Evolutionary conservation across 2,797 vertebrate genomes (phyloP).

Genomic region (Crenichthys baileyi): DNA sequence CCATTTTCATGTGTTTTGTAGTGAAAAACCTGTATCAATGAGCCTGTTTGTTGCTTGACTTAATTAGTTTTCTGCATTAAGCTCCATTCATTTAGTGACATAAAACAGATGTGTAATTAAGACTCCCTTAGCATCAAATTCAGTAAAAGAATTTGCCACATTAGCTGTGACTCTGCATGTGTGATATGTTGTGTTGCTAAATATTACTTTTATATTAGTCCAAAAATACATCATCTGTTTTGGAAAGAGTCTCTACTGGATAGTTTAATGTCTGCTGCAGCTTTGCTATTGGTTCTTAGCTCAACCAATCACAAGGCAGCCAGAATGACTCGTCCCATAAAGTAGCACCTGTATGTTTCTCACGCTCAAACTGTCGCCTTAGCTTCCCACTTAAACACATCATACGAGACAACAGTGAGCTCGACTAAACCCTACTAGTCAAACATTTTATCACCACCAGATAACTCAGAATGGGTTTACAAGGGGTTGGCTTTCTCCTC

Average conservation of each 20-base stretch:
- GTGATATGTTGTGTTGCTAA: background rate
- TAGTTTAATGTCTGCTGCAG: slow-evolving; percentile 8
- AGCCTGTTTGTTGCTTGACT: slow-evolving; percentile 2
- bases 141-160: background rate
- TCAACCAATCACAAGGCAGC: slow-evolving; percentile 57
- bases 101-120: slow-evolving; percentile 2
- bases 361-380: slow-evolving; percentile 40
- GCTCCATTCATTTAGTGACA: background rate
- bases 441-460: slow-evolving; percentile 26
- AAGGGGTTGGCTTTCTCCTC: slow-evolving; percentile 64
- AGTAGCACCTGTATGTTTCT: slow-evolving; percentile 74
- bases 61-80: background rate
- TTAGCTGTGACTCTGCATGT: background rate
- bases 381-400: slow-evolving; percentile 9
- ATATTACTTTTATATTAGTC: background rate
- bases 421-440: background rate
- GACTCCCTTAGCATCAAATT: background rate
- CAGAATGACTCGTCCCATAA: slow-evolving; percentile 56
- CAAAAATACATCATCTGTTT: background rate
- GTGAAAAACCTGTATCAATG: too few relatives aligned
- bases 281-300: slow-evolving; percentile 48
- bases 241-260: background rate
- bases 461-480: slow-evolving; percentile 67
- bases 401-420: background rate
- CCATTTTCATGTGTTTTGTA: too few relatives aligned